These are phyloP conservation scores for Prionailurus bengalensis DNA, from an alignment of 2,113 vertebrate genomes.

Conservation along the genomic window DNA sequence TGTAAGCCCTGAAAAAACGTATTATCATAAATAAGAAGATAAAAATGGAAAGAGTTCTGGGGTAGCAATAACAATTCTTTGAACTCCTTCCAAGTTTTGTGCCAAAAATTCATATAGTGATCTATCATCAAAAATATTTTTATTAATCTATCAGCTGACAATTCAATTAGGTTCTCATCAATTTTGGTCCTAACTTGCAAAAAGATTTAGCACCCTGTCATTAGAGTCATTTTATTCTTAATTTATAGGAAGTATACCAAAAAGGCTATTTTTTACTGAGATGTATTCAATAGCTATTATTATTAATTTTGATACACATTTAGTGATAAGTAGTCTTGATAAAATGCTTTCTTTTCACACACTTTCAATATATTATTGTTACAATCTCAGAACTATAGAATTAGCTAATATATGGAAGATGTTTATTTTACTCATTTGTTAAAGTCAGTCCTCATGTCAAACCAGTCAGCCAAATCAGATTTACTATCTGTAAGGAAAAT, in stretches of 20 bases:
- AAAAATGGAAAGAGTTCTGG: constrained; percentile 41
- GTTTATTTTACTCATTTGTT: constrained; percentile 1
- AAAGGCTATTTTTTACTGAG: not conserved
- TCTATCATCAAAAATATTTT: constrained; percentile 61
- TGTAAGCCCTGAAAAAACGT: not conserved
- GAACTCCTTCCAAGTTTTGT: constrained; percentile 29
- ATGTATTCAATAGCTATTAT: not conserved
- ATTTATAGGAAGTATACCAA: not conserved
- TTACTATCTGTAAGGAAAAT: not conserved
- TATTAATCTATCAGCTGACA: constrained; percentile 50
- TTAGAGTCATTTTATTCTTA: constrained; percentile 28
- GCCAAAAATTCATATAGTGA: constrained; percentile 23
- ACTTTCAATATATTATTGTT: not conserved
- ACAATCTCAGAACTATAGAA: constrained; percentile 16
- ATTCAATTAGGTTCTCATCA: constrained; percentile 38
- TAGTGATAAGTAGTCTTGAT: constrained; percentile 12
- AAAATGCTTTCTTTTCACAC: not conserved
- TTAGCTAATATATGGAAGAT: constrained; percentile 1
- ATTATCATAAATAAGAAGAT: not conserved
- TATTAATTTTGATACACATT: constrained; percentile 28
- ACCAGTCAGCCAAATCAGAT: constrained; percentile 25
- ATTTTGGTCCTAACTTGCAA: constrained; percentile 25
- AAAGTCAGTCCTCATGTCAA: not conserved
- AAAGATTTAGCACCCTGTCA: constrained; percentile 44
- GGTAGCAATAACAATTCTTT: constrained; percentile 38